Percentiles rank a stretch among this genome's conserved stretches.
Conservation (phyloP, 2,888 invertebrate genomes). For the Entomobrya multifasciata region DNA sequence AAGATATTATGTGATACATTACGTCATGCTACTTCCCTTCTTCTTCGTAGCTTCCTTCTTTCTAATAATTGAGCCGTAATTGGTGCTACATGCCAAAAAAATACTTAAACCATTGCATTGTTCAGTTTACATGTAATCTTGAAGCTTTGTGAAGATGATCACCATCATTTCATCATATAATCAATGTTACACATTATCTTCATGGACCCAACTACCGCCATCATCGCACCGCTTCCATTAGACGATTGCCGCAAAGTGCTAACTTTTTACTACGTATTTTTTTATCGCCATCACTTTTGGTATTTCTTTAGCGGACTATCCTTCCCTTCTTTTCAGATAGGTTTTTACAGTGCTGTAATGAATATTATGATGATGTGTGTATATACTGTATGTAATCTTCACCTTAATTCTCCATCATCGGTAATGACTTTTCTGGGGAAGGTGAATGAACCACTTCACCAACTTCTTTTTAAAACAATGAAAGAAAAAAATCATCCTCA, state of each 20-base stretch:
- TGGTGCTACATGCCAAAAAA: conserved; percentile 55
- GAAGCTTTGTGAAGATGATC: background rate
- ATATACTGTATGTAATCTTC: background rate
- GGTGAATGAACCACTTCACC: conserved; percentile 66
- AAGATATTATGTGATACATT: no score
- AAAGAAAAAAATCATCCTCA: conserved; percentile 3
- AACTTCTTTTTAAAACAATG: background rate
- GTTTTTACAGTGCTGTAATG: conserved; percentile 19
- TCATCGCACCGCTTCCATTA: background rate
- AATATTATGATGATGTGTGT: background rate
- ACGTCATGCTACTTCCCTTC: no score
- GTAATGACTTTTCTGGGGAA: conserved; percentile 62
- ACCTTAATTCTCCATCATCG: conserved; percentile 16
- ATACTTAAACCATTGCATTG: conserved; percentile 38
- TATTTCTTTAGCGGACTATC: background rate
- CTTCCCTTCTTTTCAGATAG: conserved; percentile 6
- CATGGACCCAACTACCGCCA: background rate
- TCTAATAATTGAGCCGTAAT: conserved; percentile 28
- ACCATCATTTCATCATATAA: background rate
- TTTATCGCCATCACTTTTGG: background rate
- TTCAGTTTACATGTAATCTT: background rate
- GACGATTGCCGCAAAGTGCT: background rate
- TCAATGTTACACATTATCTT: conserved; percentile 8
- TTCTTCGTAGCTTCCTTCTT: conserved; percentile 28
- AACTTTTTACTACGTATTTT: conserved; percentile 1